Conservation (phyloP, 2,113 vertebrate genomes). For the Rhadina sibilatrix region DNA sequence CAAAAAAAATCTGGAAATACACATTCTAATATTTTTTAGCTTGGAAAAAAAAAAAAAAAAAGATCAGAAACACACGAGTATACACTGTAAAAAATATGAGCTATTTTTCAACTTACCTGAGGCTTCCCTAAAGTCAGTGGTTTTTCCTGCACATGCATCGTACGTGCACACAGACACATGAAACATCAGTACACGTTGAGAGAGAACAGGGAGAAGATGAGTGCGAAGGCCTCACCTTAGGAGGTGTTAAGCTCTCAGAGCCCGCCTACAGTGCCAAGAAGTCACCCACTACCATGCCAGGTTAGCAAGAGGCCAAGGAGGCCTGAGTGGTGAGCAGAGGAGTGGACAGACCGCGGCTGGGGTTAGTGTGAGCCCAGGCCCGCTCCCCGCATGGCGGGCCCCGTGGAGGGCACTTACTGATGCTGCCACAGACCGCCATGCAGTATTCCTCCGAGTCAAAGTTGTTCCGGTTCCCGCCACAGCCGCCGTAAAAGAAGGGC, state of each 20-base stretch:
- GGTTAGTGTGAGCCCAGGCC: constrained; percentile 73
- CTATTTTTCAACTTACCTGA: constrained; percentile 22
- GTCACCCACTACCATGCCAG: constrained; percentile 19
- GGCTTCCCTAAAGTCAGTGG: neutral
- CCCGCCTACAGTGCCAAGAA: neutral
- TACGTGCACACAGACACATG: neutral
- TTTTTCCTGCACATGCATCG: neutral
- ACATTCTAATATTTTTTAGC: neutral
- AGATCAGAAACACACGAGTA: neutral
- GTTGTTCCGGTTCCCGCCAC: constrained; percentile 99
- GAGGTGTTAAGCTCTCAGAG: neutral
- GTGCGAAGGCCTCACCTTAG: rapidly evolving
- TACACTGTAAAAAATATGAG: neutral
- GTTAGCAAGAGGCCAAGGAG: constrained; percentile 35
- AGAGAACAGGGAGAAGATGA: neutral
- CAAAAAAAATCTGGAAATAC: neutral
- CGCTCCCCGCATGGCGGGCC: constrained; percentile 18
- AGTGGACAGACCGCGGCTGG: constrained; percentile 3
- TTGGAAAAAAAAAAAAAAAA: neutral
- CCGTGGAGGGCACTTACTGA: constrained; percentile 87
- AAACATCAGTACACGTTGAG: neutral
- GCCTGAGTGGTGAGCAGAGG: neutral
- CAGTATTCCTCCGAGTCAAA: constrained; percentile 99
- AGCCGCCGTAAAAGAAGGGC: constrained; percentile 98
- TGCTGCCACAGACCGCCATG: constrained; percentile 95